Base-by-base conservation (phyloP, 1,140 invertebrate species). In the Zaprionus lachaisei region DNA sequence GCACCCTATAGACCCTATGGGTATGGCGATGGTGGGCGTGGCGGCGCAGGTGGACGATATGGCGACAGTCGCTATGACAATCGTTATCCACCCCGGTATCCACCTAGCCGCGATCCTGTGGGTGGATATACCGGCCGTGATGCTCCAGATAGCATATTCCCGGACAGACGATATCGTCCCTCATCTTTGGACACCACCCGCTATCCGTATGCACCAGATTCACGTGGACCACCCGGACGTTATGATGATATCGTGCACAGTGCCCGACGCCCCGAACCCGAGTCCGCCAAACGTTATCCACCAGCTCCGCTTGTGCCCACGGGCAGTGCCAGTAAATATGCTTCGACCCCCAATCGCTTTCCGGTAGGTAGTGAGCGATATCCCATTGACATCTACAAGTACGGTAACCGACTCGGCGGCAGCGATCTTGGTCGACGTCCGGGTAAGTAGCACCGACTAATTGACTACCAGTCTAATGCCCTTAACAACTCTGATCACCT, bases 301-400 rank as follows among this genome's bases (percentile, higher is more conserved):
- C 92, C 92, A 0, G 84, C 92, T 3, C 92, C 92, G 0, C 61
- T 92, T 24, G 87, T 68, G 44, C 91, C 92, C 12, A 85, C 91
- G 4, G 81, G 89, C 20, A 82, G 84, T 3, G 83, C 83, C 68
- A 92, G 78, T 58, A 92, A 92, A 72, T 92, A 92, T 60, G 90
- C 92, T 24, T 85, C 87, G 11, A 85, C 84, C 6, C 87, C 92
- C 22, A 93, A 93, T 75, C 85, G 91, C 14, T 93, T 93, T 56
- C 92, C 92, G 67, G 89, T 93, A 80, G 92, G 92, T 80, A 93
- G 54, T 55, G 92, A 93, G 62, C 87, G 92, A 28, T 92, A 83
- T 80, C 92, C 92, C 49, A 69, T 92, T 31, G 92, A 92, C 62
- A 93, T 93, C 80, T 93, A 91, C 68, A 93, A 93, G 61, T 93